Evolutionary conservation across 1,140 invertebrate species (phyloP).

Genomic region (Camponotus floridanus): DNA sequence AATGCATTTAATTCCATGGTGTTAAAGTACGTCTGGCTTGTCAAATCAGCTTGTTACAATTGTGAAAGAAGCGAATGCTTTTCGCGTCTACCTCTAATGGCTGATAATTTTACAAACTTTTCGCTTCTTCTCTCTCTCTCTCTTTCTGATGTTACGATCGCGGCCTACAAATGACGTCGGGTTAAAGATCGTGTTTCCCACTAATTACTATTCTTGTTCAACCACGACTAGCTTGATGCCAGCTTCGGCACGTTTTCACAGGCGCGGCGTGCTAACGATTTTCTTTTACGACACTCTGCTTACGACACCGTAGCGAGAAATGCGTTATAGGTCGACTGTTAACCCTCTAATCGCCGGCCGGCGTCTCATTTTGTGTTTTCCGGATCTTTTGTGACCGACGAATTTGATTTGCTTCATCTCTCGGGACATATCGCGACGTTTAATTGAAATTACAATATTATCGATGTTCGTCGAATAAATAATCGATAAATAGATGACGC

Average conservation of each 20-base stretch:
- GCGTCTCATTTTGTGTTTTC: not conserved
- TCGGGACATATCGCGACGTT: not conserved
- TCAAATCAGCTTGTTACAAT: too few relatives aligned
- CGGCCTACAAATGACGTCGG: slow-evolving; percentile 6
- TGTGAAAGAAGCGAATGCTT: not conserved
- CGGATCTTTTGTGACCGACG: not conserved
- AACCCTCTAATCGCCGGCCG: not conserved
- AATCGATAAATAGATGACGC: not conserved
- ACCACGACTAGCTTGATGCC: not conserved
- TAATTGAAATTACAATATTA: not conserved
- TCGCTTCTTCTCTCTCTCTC: not conserved
- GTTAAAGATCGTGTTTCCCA: slow-evolving; percentile 28
- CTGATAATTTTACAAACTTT: slow-evolving; percentile 39
- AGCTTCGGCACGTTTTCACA: slow-evolving; percentile 33
- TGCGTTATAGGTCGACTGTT: not conserved
- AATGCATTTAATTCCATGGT: not conserved
- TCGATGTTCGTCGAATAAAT: not conserved
- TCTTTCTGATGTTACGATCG: not conserved
- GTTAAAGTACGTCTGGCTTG: not conserved
- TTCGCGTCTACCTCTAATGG: not conserved
- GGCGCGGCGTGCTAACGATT: slow-evolving; percentile 14
- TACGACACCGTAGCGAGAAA: slow-evolving; percentile 34
- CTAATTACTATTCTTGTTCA: slow-evolving; percentile 39
- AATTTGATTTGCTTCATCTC: slow-evolving; percentile 6
- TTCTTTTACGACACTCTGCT: slow-evolving; percentile 17